Evolutionary conservation across 2,888 invertebrate species (phyloP), one percentile per base, ranked within the genome.

Genomic region (Mythimna lalbum): DNA sequence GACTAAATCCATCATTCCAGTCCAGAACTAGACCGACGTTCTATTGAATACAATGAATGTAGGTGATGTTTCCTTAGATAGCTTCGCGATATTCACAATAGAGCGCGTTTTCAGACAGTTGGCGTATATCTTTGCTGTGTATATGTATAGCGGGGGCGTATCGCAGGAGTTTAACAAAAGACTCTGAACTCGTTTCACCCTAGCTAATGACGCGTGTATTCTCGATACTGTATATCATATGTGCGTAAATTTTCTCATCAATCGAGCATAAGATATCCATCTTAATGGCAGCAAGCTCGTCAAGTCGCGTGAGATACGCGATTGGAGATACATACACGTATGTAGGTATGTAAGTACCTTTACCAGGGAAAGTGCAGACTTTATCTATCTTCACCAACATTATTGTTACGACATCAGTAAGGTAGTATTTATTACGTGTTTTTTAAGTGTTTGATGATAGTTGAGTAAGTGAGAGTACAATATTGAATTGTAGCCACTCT

Each of bases 231-330:
- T 56, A 56, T 49, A 36, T 57, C 14, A 57, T 36, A 56, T 65
- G 59, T 57, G 68, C 27, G 66, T 71, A 80, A 31, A 53, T 83
- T 71, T 80, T 76, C 56, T 31, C 67, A 72, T 76, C 60, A 67
- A 64, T 80, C 52, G 70, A 76, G 36, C 49, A 53, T 49, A 65
- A 63, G 71, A 84, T 73, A 73, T 59, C 69, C 33, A 74, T 81
- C 70, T 67, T 65, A 80, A 80, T 69, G 47, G 80, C 56, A 33
- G 9, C 50, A 33, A 65, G 56, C 66, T 76, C 60, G 65, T 80
- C 67, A 73, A 62, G 71, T 77, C 63, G 81, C 85, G 81, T 73
- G 83, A 55, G 78, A 76, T 75, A 70, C 73, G 55, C 72, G 62
- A 78, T 57, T 63, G 52, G 33, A 63, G 64, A 43, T 53, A 53